These are phyloP conservation scores for Lithophane semibrunnea DNA, from an alignment of 2,888 invertebrate genomes.

Conservation along the genomic window DNA sequence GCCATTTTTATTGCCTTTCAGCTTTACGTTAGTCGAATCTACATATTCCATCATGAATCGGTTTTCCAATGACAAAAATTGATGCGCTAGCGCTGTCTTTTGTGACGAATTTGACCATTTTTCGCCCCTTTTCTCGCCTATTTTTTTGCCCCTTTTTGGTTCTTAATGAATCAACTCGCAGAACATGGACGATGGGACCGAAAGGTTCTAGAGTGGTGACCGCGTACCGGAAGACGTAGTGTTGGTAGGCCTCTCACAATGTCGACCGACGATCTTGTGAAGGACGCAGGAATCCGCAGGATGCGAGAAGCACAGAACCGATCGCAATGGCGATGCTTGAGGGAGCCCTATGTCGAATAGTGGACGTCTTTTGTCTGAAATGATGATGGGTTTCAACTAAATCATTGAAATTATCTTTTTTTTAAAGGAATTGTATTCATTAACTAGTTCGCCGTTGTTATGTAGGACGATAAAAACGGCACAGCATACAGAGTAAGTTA, in stretches of 20 bases:
- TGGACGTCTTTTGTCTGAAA: too few relatives aligned
- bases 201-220: too few relatives aligned
- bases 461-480: slow-evolving; percentile 17
- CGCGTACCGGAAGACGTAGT: too few relatives aligned
- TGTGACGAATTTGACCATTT: not conserved
- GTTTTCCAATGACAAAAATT: not conserved
- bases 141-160: not conserved
- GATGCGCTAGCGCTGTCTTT: not conserved
- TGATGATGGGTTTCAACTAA: not conserved
- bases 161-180: not conserved
- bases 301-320: too few relatives aligned
- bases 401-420: not conserved
- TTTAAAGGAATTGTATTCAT: not conserved
- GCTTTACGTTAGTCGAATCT: not conserved
- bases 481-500: slow-evolving; percentile 9
- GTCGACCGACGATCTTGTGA: too few relatives aligned
- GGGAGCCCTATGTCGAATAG: too few relatives aligned
- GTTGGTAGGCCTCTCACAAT: too few relatives aligned
- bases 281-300: too few relatives aligned
- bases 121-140: not conserved
- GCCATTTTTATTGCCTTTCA: not conserved
- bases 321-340: too few relatives aligned
- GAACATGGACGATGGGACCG: too few relatives aligned
- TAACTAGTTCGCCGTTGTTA: not conserved
- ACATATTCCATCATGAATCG: too few relatives aligned